These are phyloP conservation scores for Parnassius smintheus DNA, from an alignment of 2,888 invertebrate genomes.

Conservation along the genomic window DNA sequence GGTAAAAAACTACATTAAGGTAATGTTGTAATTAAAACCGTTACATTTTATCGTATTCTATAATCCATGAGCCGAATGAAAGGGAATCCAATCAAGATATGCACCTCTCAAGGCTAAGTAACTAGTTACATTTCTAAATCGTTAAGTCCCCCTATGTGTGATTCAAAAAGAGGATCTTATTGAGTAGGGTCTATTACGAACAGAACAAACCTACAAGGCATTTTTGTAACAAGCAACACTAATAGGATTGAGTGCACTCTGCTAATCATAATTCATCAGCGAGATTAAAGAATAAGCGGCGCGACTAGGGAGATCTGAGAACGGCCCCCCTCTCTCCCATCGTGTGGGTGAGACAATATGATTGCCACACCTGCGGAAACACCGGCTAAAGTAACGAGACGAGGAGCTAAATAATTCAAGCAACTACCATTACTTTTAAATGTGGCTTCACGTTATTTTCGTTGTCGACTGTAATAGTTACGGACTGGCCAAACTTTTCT, in stretches of 20 bases:
- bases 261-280: constrained; percentile 81
- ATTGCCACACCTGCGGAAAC: constrained; percentile 81
- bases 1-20: too few relatives aligned
- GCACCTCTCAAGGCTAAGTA: constrained; percentile 27
- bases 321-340: constrained; percentile 34
- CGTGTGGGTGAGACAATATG: constrained; percentile 72
- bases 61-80: constrained; percentile 9
- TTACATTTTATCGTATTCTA: not conserved
- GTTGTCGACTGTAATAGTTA: not conserved
- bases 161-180: constrained; percentile 22
- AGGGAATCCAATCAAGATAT: constrained; percentile 12
- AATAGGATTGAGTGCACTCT: constrained; percentile 78
- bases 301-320: constrained; percentile 49
- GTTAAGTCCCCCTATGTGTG: constrained; percentile 12
- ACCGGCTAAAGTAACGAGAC: constrained; percentile 74
- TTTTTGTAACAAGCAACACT: constrained; percentile 59
- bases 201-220: constrained; percentile 55
- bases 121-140: constrained; percentile 25
- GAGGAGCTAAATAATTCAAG: constrained; percentile 76
- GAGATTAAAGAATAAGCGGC: constrained; percentile 78
- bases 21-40: not conserved
- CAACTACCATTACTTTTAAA: constrained; percentile 52
- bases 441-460: constrained; percentile 49
- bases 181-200: constrained; percentile 41
- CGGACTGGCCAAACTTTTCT: too few relatives aligned